phyloP scores from a whole-genome alignment of 2,113 vertebrate species.

The Raja brachyura region DNA sequence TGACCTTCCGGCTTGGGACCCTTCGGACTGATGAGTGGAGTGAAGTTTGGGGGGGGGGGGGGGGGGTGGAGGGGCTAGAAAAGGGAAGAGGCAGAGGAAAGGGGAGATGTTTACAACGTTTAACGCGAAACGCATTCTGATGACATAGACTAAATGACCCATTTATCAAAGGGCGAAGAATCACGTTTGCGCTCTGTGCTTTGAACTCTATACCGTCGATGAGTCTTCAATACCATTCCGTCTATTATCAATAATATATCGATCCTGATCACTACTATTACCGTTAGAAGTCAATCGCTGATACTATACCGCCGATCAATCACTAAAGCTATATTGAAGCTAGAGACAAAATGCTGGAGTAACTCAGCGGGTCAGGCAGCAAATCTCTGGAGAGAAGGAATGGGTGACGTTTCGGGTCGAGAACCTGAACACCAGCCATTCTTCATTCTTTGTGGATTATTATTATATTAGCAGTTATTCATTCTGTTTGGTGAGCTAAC shows the following conservation, averaged over 20 bases:
- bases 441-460: background rate
- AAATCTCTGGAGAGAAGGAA: too few relatives aligned
- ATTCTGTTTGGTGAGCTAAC: background rate
- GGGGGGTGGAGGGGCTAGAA: too few relatives aligned
- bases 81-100: too few relatives aligned
- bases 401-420: too few relatives aligned
- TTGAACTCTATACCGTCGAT: too few relatives aligned
- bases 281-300: background rate
- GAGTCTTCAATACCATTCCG: background rate
- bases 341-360: too few relatives aligned
- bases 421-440: background rate
- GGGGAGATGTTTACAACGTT: background rate
- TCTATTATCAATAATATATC: background rate
- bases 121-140: background rate
- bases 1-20: too few relatives aligned
- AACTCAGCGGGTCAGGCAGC: too few relatives aligned
- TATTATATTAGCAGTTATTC: background rate
- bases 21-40: too few relatives aligned
- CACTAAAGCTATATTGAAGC: background rate
- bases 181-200: too few relatives aligned
- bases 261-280: background rate
- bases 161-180: background rate
- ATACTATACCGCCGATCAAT: background rate
- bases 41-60: too few relatives aligned
- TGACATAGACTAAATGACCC: background rate